Base-by-base conservation (phyloP, 2,113 vertebrate genomes). In the Clarias magur region DNA sequence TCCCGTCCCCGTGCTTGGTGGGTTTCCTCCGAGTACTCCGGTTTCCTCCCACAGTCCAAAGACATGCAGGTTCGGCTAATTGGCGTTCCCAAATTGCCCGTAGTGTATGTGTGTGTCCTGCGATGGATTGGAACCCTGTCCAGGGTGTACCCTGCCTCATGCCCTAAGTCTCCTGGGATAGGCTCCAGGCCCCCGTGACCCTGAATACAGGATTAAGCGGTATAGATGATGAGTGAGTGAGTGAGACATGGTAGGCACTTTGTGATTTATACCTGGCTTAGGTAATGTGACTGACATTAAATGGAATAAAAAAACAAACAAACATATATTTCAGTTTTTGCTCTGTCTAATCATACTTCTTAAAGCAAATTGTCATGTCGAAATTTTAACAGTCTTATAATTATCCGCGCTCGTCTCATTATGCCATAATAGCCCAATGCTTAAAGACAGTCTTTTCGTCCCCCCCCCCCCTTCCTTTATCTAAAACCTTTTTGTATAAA, bases 301-400 rank as follows among this genome's bases (percentile, higher is more conserved):
- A 80, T 19, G 42, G 21, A 27, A 12, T 53, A 38, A 70, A 15
- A 70, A 85, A 85, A 76, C 19, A 4, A 27, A 12, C 53, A 62
- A 53, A 60, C 17, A 54, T 42, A 75, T 19, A 65, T 27, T 34
- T 53, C 4, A 80, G 10, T 53, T 78, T 42, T 79, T 27, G 23
- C 17, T 79, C 30, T 19, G 23, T 48, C 27, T 62, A 59, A 54
- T 78, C 38, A 38, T 23, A 54, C 19, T 23, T 67, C 34, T 17
- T 1, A 17, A 80, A 11, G 17, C 80, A 56, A 79, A 79, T 25
- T 65, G 27, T 79, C 21, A 85, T 54, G 60, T 34, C 2, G 75
- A 80, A 48, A 68, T 56, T 80, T 80, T 57, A 80, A 80, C 25
- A 54, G 48, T 34, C 60, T 25, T 38, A 54, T 21, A 86, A 86